Percentiles rank a stretch among this genome's conserved stretches.
These are phyloP conservation scores for Emydura subglobosa DNA, from an alignment of 2,113 vertebrate genomes.

Conservation along the genomic window DNA sequence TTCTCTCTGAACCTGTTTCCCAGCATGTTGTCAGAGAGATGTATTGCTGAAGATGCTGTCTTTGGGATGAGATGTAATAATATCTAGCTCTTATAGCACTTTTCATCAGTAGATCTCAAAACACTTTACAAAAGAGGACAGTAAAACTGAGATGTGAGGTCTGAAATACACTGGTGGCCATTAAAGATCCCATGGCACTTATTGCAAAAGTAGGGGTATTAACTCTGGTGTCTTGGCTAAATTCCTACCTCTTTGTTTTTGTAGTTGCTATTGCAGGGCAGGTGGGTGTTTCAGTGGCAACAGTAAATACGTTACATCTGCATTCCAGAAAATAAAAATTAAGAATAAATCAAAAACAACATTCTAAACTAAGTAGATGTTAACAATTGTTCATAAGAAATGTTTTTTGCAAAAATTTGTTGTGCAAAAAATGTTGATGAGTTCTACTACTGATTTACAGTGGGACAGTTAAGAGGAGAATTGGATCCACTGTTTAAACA, in stretches of 20 bases:
- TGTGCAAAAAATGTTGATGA: not conserved
- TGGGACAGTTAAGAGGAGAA: not conserved
- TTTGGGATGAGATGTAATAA: constrained; percentile 4
- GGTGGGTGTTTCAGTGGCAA: not conserved
- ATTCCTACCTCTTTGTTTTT: constrained; percentile 13
- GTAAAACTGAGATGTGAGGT: not conserved
- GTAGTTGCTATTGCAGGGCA: not conserved
- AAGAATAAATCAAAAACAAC: not conserved
- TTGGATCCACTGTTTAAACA: constrained; percentile 21
- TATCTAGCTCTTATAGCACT: not conserved
- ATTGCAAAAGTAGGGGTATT: not conserved
- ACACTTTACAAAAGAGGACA: not conserved
- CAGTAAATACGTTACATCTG: not conserved
- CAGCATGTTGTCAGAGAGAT: not conserved
- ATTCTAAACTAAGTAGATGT: not conserved
- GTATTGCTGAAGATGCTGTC: not conserved
- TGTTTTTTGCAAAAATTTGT: not conserved
- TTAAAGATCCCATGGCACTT: not conserved
- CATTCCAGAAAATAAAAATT: not conserved
- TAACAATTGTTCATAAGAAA: not conserved
- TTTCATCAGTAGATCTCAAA: not conserved
- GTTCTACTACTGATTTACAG: not conserved
- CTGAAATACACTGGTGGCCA: not conserved
- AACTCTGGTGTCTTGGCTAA: not conserved
- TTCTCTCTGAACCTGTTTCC: not conserved